Evolutionary conservation across 2,797 vertebrate species (phyloP), one percentile per base, ranked within the genome.

Genomic region (Sciaenops ocellatus): DNA sequence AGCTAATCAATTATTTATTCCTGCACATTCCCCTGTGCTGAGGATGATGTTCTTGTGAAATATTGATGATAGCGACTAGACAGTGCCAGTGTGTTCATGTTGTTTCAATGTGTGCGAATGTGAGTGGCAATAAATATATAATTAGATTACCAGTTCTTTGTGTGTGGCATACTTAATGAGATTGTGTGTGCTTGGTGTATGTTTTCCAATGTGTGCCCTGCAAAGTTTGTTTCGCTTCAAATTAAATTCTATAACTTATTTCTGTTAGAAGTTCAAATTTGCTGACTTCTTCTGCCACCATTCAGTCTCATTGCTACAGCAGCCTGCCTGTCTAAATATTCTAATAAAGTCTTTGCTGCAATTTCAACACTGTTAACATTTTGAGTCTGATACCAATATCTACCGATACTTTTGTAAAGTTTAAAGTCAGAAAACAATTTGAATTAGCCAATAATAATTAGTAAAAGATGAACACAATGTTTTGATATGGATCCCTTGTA

Each of bases 21-120:
- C n/a, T n/a, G n/a, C n/a, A n/a, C n/a, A 80, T 87, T 83, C 83
- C 73, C 73, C 70, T 72, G 77, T 73, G 78, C 87, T 52, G 68
- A 79, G 69, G 76, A 85, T 68, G 84, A 90, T 88, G 87, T 90
- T 88, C 77, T 75, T 73, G 28, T 93, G 46, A 87, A 94, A 91
- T 89, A 94, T 91, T 91, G 73, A 94, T 91, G 82, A 87, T 2
- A 60, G 69, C 5, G 66, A 84, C 76, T 65, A 86, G 76, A 83
- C 85, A 67, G 56, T 38, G 71, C 60, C 63, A 26, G 77, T 69
- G 79, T 71, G 74, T 82, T 69, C 86, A 68, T 81, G 57, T 73
- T 80, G 50, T 66, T 47, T 12, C 9, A 48, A 13, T 51, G 24
- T 63, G 68, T 66, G 52, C 64, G 44, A 76, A 62, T 62, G 76